These are phyloP conservation scores for Copidosoma floridanum DNA, from an alignment of 1,140 invertebrate species.

Conservation along the genomic window DNA sequence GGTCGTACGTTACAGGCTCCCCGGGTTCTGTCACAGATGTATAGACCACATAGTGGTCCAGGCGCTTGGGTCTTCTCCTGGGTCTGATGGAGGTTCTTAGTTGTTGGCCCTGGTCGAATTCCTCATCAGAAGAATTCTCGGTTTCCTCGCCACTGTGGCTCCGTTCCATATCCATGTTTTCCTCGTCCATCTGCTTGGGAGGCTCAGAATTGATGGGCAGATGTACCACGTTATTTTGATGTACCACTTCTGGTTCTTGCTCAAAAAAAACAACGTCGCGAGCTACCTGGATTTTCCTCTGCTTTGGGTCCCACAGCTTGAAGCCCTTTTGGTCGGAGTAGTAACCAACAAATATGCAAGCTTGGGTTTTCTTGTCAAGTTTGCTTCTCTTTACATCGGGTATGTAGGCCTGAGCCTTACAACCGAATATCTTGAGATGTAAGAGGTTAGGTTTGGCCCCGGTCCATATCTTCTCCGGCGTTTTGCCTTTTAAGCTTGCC, in stretches of 20 bases:
- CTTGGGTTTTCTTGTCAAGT: conserved; percentile 43
- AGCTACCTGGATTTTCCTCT: conserved; percentile 30
- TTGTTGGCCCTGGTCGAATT: background rate
- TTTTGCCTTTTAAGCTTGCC: conserved; percentile 45
- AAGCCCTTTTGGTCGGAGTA: conserved; percentile 43
- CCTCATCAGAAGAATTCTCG: background rate
- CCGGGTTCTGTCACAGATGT: background rate
- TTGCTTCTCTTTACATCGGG: conserved; percentile 45
- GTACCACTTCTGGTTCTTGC: background rate
- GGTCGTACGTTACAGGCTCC: background rate
- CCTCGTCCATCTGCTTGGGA: background rate
- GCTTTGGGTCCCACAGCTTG: conserved; percentile 34
- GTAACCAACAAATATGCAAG: conserved; percentile 47
- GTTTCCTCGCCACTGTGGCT: background rate
- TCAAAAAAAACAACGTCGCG: conserved; percentile 41
- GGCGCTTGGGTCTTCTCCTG: background rate
- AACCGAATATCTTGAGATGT: conserved; percentile 51
- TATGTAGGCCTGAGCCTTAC: conserved; percentile 45
- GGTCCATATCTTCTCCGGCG: conserved; percentile 49
- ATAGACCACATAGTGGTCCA: background rate
- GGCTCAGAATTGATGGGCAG: conserved; percentile 12
- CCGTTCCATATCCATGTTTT: background rate
- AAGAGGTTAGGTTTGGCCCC: conserved; percentile 51
- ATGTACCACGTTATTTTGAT: background rate
- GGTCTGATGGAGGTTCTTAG: background rate